Evolutionary conservation across 2,888 invertebrate genomes (phyloP), one percentile per base, ranked within the genome.

Genomic region (Pristionchus maxplancki): DNA sequence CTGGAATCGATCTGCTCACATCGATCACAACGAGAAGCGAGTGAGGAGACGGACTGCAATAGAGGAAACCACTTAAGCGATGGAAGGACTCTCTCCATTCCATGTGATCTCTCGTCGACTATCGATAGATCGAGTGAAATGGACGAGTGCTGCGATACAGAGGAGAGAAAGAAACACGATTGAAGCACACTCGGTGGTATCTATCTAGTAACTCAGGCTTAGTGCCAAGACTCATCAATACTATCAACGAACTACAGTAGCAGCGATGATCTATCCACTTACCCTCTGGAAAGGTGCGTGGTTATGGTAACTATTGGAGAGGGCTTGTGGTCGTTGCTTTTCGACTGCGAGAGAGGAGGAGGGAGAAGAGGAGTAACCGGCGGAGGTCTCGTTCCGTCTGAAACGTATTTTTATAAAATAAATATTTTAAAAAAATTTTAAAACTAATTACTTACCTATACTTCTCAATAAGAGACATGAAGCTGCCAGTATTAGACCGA

Each of bases 381-480:
- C 88, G 88, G 86, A 48, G 34, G 86, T 82, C 89, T 90, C 34
- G 87, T 62, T 34, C 78, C 90, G 20, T 34, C 84, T 89, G 81
- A n/a, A 85, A n/a, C 17, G 44, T 44, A 9, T 44, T 44, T 44
- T 17, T 28, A 28, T 28, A 28, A 24, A 58, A 11, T 58, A 58
- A 13, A 5, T 58, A 28, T 64, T 28, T 6, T 71, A 37, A 71
- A 11, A 17, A 71, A 37, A 15, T 71, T 34, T 9, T 71, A 11
- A 20, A 15, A 9, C 28, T 50, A 53, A 40, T 37, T 6, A 8
- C 74, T 50, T 50, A 92, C 92, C 90, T 90, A 71, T 92, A 91
- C 81, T 90, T 90, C 37, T 92, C 92, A n/a, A 91, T 90, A 28
- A 91, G 74, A 0, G 90, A 89, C 62, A 91, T 86, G 87, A 90